Evolutionary conservation across 2,113 vertebrate genomes (phyloP).

Genomic region (Sceloporus tristichus): DNA sequence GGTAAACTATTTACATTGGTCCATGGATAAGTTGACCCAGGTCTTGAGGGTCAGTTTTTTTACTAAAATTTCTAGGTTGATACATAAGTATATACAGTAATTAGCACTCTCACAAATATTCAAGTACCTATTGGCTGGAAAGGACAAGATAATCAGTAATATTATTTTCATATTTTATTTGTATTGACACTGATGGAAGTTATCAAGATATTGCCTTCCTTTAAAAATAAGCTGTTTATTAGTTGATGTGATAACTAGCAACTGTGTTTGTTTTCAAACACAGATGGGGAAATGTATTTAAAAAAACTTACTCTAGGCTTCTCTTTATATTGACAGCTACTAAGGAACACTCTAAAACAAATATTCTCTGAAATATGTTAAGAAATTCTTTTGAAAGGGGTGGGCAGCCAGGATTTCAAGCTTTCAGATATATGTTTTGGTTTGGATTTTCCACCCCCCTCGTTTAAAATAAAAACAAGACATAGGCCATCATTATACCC

Average conservation of each 20-base stretch:
- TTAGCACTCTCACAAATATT: conserved; percentile 36
- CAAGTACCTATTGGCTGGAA: not conserved
- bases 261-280: conserved; percentile 30
- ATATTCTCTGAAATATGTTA: not conserved
- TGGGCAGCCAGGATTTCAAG: not conserved
- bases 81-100: not conserved
- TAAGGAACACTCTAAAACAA: not conserved
- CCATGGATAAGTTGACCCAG: no score
- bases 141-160: conserved; percentile 20
- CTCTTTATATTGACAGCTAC: not conserved
- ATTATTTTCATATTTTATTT: conserved; percentile 26
- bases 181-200: not conserved
- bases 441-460: not conserved
- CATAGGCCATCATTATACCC: not conserved
- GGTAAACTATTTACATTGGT: no score
- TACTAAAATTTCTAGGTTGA: no score
- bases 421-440: not conserved
- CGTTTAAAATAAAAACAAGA: not conserved
- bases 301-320: not conserved
- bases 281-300: not conserved
- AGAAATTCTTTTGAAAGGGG: not conserved
- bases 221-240: conserved; percentile 18
- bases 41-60: no score
- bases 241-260: conserved; percentile 1
- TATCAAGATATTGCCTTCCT: not conserved